Base-by-base conservation (phyloP, 2,888 invertebrate species). In the Nomada ruficornis region DNA sequence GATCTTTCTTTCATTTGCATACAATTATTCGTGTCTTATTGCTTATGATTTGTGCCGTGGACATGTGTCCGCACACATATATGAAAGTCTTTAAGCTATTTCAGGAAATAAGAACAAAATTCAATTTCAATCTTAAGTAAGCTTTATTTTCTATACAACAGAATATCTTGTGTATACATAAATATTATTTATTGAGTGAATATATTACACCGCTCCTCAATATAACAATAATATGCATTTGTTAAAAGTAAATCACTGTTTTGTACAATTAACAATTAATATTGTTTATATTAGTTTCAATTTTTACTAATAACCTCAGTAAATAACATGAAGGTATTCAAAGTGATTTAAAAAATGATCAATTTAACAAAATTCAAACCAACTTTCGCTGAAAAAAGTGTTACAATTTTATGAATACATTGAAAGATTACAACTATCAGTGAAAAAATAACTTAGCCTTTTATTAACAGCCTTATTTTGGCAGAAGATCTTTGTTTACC, bases 401-500 rank as follows among this genome's bases (percentile, higher is more conserved):
- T 47, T 57, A 67, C 44, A 60, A 69, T 77, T 65, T 52, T 54
- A 60, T 65, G 29, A 52, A 62, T 62, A 11, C 63, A 68, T 64
- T 29, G 47, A 70, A 62, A 62, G 18, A 69, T 67, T 83, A 76
- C 42, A 72, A 20, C 62, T 76, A 79, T 68, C 57, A 15, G 75
- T 88, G 86, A 70, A 86, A 86, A 77, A 86, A 86, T 86, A 88
- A 86, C 70, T 88, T 86, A 85, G 69, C 68, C 74, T 70, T 67
- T 87, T 79, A 76, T 85, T 70, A 85, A 86, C 85, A 86, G 85
- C 88, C 88, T 87, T 82, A 52, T 87, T 86, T 86, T 80, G 80
- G 77, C 85, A 71, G 79, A 79, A 86, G 78, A 80, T 77, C 10
- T 74, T 47, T 77, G 64, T 29, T 26, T 63, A 36, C 50, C 63